Evolutionary conservation across 2,888 invertebrate species (phyloP), one percentile per base, ranked within the genome.

Genomic region (Hymenopus coronatus): DNA sequence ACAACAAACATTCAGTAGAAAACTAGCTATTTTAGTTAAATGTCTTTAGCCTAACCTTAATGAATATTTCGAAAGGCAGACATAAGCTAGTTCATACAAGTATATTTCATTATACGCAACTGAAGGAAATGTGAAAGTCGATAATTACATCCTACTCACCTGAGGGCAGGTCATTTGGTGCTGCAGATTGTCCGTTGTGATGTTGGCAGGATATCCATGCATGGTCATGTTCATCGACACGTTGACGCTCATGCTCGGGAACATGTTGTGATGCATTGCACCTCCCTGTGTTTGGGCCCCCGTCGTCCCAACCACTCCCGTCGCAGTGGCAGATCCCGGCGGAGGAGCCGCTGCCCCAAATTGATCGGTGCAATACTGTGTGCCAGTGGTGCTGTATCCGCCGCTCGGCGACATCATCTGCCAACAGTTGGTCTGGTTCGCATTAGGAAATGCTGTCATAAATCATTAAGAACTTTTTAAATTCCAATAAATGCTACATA

Each of bases 201-300:
- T 94, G 90, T 93, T 92, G 89, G 92, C 92, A 84, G 93, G 93
- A 88, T 94, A 93, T 89, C 94, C 93, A 89, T 98, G 98, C 97
- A 98, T 98, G 89, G 98, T 98, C 98, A 99, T 99, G 93, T 98
- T 98, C 98, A 99, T 99, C 91, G 97, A 97, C 0, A 99, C 98
- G 92, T 99, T 99, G 91, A 99, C 98, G 92, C 98, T 98, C 98
- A 99, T 98, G 92, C 98, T 97, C 89, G 98, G 98, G 93, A 97
- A 97, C 91, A 90, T 89, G 90, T 92, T 92, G 30, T 92, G 91
- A 90, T 92, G 92, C 70, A 91, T 91, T 33, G 91, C 89, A 33
- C 91, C 91, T 83, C 91, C 91, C 7, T 40, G 83, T 1, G 87
- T 82, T 28, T 86, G 86, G 54, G 30, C 14, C 1, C 54, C 70